A percentile compares a stretch with the other conserved stretches of the same genome.
Conservation (phyloP, 2,888 invertebrate genomes). For the Thera britannica region DNA sequence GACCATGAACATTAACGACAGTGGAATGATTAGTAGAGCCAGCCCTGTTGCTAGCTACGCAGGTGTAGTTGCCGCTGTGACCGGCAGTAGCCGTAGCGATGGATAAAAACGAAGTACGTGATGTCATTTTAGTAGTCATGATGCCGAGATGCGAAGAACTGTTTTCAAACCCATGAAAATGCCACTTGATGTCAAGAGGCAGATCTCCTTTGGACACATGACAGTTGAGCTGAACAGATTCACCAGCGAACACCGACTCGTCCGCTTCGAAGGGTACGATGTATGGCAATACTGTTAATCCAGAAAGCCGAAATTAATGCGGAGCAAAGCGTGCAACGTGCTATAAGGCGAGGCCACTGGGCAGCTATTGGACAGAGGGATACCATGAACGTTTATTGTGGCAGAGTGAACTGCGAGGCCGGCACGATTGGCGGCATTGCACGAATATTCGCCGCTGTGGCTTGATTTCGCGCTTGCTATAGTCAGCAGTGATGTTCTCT, state of each 20-base stretch:
- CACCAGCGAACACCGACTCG: constrained; percentile 88
- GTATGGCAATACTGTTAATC: constrained; percentile 87
- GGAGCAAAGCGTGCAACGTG: constrained; percentile 81
- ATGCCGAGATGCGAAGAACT: constrained; percentile 85
- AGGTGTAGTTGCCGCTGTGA: constrained; percentile 91
- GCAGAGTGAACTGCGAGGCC: constrained; percentile 87
- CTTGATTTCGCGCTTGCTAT: constrained; percentile 86
- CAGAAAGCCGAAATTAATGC: constrained; percentile 76
- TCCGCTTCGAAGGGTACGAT: constrained; percentile 88
- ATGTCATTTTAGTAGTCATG: constrained; percentile 86
- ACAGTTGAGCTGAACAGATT: constrained; percentile 88
- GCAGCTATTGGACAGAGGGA: constrained; percentile 55
- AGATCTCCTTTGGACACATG: constrained; percentile 90
- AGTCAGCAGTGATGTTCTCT: constrained; percentile 87
- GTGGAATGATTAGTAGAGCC: constrained; percentile 88
- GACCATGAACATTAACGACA: constrained; percentile 84
- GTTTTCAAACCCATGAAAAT: constrained; percentile 87
- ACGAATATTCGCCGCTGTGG: constrained; percentile 89
- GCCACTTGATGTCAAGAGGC: constrained; percentile 90
- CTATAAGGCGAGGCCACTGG: constrained; percentile 66
- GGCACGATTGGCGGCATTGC: constrained; percentile 87
- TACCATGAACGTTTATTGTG: constrained; percentile 88
- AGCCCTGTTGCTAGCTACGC: constrained; percentile 89
- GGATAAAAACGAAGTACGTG: constrained; percentile 88
- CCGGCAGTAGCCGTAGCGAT: constrained; percentile 88